phyloP scores from a whole-genome alignment of 2,888 invertebrate genomes.

The Pasiphila rectangulata region DNA sequence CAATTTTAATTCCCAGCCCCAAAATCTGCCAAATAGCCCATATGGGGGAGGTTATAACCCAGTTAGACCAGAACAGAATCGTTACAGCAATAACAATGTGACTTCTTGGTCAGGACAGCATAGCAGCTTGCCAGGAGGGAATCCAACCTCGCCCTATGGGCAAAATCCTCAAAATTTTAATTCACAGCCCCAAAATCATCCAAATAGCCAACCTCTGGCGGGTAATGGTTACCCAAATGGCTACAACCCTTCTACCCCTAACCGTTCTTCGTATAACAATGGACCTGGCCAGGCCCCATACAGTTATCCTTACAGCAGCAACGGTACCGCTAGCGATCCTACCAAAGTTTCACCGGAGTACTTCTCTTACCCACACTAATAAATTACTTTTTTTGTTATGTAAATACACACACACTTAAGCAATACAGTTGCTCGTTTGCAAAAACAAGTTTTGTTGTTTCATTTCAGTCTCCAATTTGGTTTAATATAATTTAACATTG shows the following conservation, averaged over 20 bases:
- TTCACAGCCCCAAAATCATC: slow-evolving; percentile 10
- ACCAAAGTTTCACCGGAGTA: slow-evolving; percentile 39
- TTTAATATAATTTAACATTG: neutral
- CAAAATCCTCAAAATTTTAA: slow-evolving; percentile 17
- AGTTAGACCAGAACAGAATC: neutral
- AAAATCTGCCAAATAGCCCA: slow-evolving; percentile 12
- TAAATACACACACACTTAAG: neutral
- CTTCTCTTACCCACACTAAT: slow-evolving; percentile 35
- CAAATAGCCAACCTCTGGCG: slow-evolving; percentile 9
- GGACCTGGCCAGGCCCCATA: slow-evolving; percentile 12
- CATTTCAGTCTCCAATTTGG: neutral
- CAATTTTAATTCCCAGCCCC: slow-evolving; percentile 10
- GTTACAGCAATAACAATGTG: neutral
- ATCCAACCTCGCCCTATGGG: slow-evolving; percentile 9
- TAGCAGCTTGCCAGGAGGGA: neutral
- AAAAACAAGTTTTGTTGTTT: neutral
- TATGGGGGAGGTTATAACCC: slow-evolving; percentile 3
- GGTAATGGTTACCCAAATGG: slow-evolving; percentile 16
- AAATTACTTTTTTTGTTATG: neutral
- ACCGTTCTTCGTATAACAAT: slow-evolving; percentile 29
- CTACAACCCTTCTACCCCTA: slow-evolving; percentile 34
- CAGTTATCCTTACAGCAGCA: slow-evolving; percentile 32
- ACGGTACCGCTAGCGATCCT: slow-evolving; percentile 38
- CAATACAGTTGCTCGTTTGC: neutral
- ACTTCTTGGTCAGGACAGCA: neutral